phyloP scores from a whole-genome alignment of 2,113 vertebrate species.

The Sylvietta virens region DNA sequence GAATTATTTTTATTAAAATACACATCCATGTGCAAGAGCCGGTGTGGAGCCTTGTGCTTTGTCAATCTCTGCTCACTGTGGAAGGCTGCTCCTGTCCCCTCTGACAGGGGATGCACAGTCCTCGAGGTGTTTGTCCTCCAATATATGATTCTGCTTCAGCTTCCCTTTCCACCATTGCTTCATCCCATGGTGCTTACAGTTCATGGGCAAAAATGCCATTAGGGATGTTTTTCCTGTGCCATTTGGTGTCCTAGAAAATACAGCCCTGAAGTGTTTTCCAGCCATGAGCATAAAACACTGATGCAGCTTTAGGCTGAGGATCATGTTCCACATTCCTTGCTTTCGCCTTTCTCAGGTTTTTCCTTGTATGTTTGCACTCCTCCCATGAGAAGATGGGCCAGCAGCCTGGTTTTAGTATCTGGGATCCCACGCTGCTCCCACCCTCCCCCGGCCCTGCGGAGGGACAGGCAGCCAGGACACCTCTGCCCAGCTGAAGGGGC shows the following conservation, averaged over 20 bases:
- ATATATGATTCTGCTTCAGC: not conserved
- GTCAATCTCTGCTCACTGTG: not conserved
- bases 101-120: too few species aligned
- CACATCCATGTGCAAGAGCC: constrained; percentile 85
- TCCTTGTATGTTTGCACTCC: rapidly evolving
- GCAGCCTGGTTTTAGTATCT: not conserved
- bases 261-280: not conserved
- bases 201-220: not conserved
- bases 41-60: constrained; percentile 12
- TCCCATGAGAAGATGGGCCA: not conserved
- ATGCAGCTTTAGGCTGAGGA: not conserved
- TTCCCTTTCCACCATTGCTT: not conserved
- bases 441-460: rapidly evolving
- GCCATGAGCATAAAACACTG: not conserved
- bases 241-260: not conserved
- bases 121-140: not conserved
- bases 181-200: not conserved
- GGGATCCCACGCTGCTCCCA: not conserved
- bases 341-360: not conserved
- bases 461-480: not conserved
- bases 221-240: not conserved
- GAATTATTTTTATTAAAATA: constrained; percentile 99
- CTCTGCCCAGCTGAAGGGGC: not conserved
- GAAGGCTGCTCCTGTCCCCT: not conserved
- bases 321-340: not conserved